Conservation (phyloP, 2,888 invertebrate species). For the Machimus atricapillus region DNA sequence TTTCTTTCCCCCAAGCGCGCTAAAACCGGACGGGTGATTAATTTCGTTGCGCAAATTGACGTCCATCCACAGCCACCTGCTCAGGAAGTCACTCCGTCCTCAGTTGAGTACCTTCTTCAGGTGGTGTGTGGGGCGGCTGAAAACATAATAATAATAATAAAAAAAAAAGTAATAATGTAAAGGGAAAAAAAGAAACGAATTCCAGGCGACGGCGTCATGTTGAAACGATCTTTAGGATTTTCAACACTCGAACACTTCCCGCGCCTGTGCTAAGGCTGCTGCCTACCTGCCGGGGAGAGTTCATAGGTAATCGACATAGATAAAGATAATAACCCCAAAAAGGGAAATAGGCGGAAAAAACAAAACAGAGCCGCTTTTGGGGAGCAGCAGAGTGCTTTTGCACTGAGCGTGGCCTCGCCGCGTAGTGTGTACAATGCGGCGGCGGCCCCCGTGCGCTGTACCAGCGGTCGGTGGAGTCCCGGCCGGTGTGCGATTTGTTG, state of each 20-base stretch:
- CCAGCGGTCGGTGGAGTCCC: background rate
- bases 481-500: background rate
- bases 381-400: background rate
- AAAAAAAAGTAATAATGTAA: background rate
- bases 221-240: constrained; percentile 4
- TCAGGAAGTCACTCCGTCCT: background rate
- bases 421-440: background rate
- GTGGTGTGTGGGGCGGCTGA: background rate
- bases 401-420: background rate
- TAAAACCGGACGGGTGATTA: background rate
- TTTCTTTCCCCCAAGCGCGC: background rate
- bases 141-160: too few relatives aligned
- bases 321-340: constrained; percentile 1
- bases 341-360: background rate
- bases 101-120: background rate
- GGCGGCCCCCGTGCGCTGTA: background rate
- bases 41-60: background rate
- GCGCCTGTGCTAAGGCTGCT: background rate
- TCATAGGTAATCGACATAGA: constrained; percentile 30
- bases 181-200: background rate
- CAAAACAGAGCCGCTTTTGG: background rate
- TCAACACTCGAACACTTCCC: background rate
- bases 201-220: background rate
- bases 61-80: constrained; percentile 18
- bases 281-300: background rate